Evolutionary conservation across 2,888 invertebrate genomes (phyloP), one percentile per base, ranked within the genome.

Genomic region (Drosophila nr. perissopoda): DNA sequence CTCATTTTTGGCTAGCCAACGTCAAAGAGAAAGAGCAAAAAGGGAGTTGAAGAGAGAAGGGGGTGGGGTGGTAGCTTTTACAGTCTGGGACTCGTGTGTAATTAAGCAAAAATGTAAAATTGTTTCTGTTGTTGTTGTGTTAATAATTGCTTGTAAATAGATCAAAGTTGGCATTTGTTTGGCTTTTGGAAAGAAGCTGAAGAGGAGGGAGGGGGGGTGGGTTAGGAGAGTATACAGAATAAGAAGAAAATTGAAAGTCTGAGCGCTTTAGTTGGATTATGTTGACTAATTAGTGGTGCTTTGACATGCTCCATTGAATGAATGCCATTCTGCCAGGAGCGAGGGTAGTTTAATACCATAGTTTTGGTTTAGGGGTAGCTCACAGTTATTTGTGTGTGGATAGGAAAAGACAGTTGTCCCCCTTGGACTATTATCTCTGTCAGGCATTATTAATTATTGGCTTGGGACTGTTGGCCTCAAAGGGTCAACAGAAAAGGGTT

Each of bases 71-170:
- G 61, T 8, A 64, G 25, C 40, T 45, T 45, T 45, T 8, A 38
- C 38, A 10, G 34, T 4, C 52, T 62, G 13, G 25, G 60, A 72
- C 82, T 83, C 72, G 85, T 85, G 85, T 85, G 88, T 85, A 85
- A 85, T 85, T 85, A 85, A 85, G 85, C 85, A 85, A 85, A 85
- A 85, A 85, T 85, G 80, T 83, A 73, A 82, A 86, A 88, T 76
- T 76, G 82, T 83, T 87, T 75, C 74, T 56, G 21, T 56, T n/a
- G 73, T 74, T 81, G 78, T 60, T 75, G 73, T 78, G 75, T 75
- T 88, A 78, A 88, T 85, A 85, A 85, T 85, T 83, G 83, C 88
- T 80, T 85, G 88, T 83, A 85, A 85, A 88, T 85, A 88, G 85
- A 88, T 85, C 85, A 85, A 85, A 85, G 88, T 83, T 85, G 86